Conservation (phyloP, 2,888 invertebrate genomes). For the Rotaria magnacalcarata region DNA sequence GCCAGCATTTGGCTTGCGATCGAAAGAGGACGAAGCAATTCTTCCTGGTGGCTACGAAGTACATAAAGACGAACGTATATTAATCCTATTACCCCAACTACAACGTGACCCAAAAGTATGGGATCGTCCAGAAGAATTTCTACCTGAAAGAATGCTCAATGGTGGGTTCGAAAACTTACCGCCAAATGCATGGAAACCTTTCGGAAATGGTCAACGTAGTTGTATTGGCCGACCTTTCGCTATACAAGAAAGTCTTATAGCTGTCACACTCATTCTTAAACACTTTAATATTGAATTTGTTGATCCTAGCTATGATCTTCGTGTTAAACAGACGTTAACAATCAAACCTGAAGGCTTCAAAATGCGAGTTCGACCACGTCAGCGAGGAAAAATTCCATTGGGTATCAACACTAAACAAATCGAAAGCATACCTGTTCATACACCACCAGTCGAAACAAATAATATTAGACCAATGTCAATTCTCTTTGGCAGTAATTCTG, state of each 20-base stretch:
- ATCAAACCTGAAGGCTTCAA: not conserved
- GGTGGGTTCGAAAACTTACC: not conserved
- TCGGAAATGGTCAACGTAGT: constrained; percentile 5
- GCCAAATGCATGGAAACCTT: not conserved
- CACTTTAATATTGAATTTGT: not conserved
- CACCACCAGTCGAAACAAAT: not conserved
- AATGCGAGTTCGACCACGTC: not conserved
- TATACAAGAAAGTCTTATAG: constrained; percentile 2
- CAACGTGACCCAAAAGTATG: not conserved
- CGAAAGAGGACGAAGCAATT: not conserved
- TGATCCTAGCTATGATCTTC: not conserved
- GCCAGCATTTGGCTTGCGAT: not conserved
- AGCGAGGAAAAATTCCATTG: not conserved
- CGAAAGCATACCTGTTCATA: not conserved
- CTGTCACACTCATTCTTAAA: not conserved
- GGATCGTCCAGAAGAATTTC: constrained; percentile 19
- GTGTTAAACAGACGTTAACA: not conserved
- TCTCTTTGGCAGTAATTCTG: not conserved
- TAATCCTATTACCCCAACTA: not conserved
- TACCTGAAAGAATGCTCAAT: not conserved
- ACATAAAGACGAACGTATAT: not conserved
- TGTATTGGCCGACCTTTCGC: not conserved
- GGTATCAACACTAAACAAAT: not conserved
- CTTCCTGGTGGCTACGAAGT: constrained; percentile 1
- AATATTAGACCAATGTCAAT: not conserved